Evolutionary conservation across 2,888 invertebrate species (phyloP), one percentile per base, ranked within the genome.

Genomic region (Deroplatys truncata): DNA sequence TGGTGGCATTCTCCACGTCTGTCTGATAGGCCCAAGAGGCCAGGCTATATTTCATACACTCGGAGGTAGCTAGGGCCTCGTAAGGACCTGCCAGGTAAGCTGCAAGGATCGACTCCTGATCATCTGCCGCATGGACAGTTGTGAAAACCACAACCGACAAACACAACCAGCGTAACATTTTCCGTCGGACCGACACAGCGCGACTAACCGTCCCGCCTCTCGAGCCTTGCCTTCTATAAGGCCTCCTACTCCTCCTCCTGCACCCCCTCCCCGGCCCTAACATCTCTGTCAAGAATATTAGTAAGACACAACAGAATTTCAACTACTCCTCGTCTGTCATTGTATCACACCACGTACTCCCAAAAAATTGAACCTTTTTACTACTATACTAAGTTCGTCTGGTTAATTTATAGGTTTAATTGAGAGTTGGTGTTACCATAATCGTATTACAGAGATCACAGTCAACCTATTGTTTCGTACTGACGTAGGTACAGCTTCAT

Each of bases 1-100:
- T 93, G 28, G 91, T 90, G 84, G 91, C 89, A 89, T 93, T 92
- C 86, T 91, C 92, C 9, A 94, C 91, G 91, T 94, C 93, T 0
- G 93, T 93, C 28, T 92, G 92, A 90, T 92, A 92, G 28, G 92
- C 91, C 93, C 93, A 94, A 91, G 93, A 92, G 13, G 93, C 93
- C 25, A 92, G 91, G 84, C 92, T 92, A 10, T 92, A 89, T 82
- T 93, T 92, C 90, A 93, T 92, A 91, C 94, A 94, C 85, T 72
- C 82, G 28, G 25, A 29, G n/a, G 90, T 88, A 2, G 88, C 90
- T 0, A 84, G 15, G n/a, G 82, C 83, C 84, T 90, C 90, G 88
- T 84, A 90, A 10, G 86, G 85, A 0, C 82, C 87, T 0, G 82
- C 88, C 43, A 90, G 72, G 84, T 88, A 88, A 20, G 8, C 72